Evolutionary conservation across 2,797 vertebrate species (phyloP), one percentile per base, ranked within the genome.

Genomic region (Lemur catta): DNA sequence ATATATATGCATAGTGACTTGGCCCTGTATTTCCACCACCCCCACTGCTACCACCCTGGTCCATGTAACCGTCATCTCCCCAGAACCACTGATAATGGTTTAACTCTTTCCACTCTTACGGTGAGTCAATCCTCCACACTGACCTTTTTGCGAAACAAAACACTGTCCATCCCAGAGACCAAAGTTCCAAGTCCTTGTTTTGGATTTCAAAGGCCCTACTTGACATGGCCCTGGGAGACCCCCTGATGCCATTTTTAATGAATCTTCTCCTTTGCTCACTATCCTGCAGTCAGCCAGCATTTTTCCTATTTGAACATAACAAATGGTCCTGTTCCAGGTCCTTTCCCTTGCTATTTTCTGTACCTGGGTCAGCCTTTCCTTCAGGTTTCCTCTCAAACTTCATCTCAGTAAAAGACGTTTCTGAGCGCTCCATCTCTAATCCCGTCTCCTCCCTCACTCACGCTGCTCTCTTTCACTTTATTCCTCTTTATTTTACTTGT

Each of bases 141-240:
- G 41, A 75, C 48, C n/a, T 72, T 88, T 91, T n/a, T 43, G 10
- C n/a, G 76, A 92, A 88, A 86, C 7, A 78, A 88, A 76, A n/a
- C 6, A 43, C 48, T 94, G 88, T 2, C 22, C 35, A 38, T 65
- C 6, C 9, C 1, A 71, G 14, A 91, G 8, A 93, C 1, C 4
- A 86, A 89, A 86, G 80, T 81, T 84, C 74, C 46, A 80, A 89
- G 18, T 22, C 30, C 28, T 63, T 55, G 33, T 35, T 96, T 93
- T 94, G 75, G 79, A 78, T 84, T 94, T 90, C 30, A 76, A 84
- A 94, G 38, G 4, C 1, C n/a, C 41, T 43, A 18, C 4, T 15
- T 22, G 24, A 72, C 41, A 6, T 4, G 4, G 18, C 18, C 33
- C 59, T 63, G 41, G 65, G 4, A 30, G 28, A 52, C 35, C 9